Conservation (phyloP, 2,113 vertebrate species). For the Pycnonotus jocosus region DNA sequence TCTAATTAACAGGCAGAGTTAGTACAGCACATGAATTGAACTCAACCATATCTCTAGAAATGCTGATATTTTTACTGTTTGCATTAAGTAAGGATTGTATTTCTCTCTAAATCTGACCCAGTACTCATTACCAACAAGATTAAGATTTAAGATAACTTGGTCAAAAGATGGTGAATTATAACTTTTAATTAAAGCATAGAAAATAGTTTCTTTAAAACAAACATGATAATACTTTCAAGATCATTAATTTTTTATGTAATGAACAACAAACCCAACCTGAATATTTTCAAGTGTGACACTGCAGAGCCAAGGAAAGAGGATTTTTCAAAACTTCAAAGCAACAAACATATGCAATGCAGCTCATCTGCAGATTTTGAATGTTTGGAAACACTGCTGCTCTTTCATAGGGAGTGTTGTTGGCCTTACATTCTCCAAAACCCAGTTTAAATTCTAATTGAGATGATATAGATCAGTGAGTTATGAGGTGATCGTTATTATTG, state of each 20-base stretch:
- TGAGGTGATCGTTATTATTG: background rate
- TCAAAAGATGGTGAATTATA: slow-evolving; percentile 73
- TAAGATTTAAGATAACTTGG: slow-evolving; percentile 75
- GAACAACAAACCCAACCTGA: slow-evolving; percentile 58
- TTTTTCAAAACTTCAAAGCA: background rate
- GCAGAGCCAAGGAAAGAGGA: background rate
- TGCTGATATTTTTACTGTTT: slow-evolving; percentile 71
- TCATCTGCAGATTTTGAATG: background rate
- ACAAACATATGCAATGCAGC: background rate
- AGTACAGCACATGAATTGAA: slow-evolving; percentile 65
- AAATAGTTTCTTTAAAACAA: slow-evolving; percentile 73
- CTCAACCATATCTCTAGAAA: slow-evolving; percentile 68
- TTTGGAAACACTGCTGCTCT: background rate
- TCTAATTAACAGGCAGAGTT: slow-evolving; percentile 75
- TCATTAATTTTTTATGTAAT: slow-evolving; percentile 66
- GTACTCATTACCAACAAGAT: slow-evolving; percentile 69
- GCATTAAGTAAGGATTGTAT: slow-evolving; percentile 75
- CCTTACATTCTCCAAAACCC: background rate
- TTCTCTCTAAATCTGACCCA: slow-evolving; percentile 67
- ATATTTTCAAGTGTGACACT: slow-evolving; percentile 57
- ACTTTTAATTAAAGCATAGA: slow-evolving; percentile 77
- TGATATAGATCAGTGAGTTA: background rate
- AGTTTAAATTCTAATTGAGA: background rate
- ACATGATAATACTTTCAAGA: slow-evolving; percentile 62
- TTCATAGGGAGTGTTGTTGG: background rate